These are phyloP conservation scores for Drosophila meridiana DNA, from an alignment of 2,888 invertebrate species.

Conservation along the genomic window DNA sequence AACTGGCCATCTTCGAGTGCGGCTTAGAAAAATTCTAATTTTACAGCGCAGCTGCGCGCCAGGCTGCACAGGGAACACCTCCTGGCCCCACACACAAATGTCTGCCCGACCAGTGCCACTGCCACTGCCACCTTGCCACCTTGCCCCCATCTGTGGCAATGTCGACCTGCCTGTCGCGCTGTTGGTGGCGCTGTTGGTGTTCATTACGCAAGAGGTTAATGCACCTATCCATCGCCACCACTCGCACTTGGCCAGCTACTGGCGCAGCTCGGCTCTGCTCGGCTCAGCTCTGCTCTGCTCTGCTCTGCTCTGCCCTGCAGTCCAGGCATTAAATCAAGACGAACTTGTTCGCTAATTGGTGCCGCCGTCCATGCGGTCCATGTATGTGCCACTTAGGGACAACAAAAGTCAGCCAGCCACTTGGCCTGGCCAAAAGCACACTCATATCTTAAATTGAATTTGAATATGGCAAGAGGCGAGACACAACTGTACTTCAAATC, in stretches of 20 bases:
- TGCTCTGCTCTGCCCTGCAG: slow-evolving; percentile 56
- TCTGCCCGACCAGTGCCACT: slow-evolving; percentile 1
- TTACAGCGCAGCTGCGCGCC: slow-evolving; percentile 80
- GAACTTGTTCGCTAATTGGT: slow-evolving; percentile 70
- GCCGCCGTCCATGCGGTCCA: slow-evolving; percentile 48
- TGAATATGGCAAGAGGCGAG: background rate
- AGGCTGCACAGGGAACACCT: slow-evolving; percentile 32
- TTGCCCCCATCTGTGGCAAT: slow-evolving; percentile 31
- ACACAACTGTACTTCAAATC: slow-evolving; percentile 12
- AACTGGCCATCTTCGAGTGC: slow-evolving; percentile 64
- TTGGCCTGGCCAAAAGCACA: background rate
- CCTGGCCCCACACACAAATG: slow-evolving; percentile 30
- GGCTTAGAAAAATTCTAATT: slow-evolving; percentile 73
- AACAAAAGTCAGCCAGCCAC: slow-evolving; percentile 31
- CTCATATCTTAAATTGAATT: slow-evolving; percentile 22
- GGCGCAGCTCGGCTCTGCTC: slow-evolving; percentile 3
- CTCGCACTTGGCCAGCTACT: slow-evolving; percentile 16
- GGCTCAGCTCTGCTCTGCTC: background rate
- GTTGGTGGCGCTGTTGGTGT: slow-evolving; percentile 80
- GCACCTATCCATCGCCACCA: slow-evolving; percentile 53
- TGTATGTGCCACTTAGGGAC: slow-evolving; percentile 42
- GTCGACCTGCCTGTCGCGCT: slow-evolving; percentile 71
- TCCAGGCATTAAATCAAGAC: slow-evolving; percentile 66
- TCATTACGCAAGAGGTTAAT: slow-evolving; percentile 81
- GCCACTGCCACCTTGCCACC: slow-evolving; percentile 8